A percentile compares a stretch with the other conserved stretches of the same genome.
Conservation (phyloP, 2,797 vertebrate genomes). For the Molossus alvarezi region DNA sequence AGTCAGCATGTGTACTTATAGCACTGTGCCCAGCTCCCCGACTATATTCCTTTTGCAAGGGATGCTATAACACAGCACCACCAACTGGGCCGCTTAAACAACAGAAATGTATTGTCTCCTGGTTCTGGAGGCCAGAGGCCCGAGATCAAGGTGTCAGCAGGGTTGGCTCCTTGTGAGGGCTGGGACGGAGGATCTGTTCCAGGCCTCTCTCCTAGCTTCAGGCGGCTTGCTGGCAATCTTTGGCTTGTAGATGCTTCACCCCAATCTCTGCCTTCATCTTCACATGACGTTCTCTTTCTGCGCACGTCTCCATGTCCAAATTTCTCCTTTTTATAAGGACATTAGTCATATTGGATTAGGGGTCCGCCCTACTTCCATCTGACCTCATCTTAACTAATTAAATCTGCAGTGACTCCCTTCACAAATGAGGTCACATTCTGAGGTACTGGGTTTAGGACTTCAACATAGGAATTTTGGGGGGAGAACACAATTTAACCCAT, state of each 20-base stretch:
- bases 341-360: background rate
- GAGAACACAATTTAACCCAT: too few relatives aligned
- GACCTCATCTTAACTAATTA: conserved; percentile 16
- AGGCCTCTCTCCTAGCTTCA: background rate
- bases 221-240: background rate
- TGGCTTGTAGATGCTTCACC: background rate
- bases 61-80: background rate
- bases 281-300: background rate
- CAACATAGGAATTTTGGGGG: too few relatives aligned
- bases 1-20: background rate
- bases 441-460: background rate
- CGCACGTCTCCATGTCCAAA: background rate
- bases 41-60: background rate
- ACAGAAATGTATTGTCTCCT: background rate
- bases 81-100: background rate
- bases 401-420: background rate
- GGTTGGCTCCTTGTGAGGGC: conserved; percentile 3
- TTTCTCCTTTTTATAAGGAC: background rate
- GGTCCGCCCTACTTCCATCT: background rate
- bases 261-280: conserved; percentile 1
- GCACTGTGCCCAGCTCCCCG: background rate
- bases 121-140: background rate
- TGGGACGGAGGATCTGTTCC: background rate
- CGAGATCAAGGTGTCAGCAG: background rate
- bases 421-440: conserved; percentile 39